A percentile compares a stretch with the other conserved stretches of the same genome.
These are phyloP conservation scores for Orgyia antiqua DNA, from an alignment of 2,888 invertebrate genomes.

Conservation along the genomic window DNA sequence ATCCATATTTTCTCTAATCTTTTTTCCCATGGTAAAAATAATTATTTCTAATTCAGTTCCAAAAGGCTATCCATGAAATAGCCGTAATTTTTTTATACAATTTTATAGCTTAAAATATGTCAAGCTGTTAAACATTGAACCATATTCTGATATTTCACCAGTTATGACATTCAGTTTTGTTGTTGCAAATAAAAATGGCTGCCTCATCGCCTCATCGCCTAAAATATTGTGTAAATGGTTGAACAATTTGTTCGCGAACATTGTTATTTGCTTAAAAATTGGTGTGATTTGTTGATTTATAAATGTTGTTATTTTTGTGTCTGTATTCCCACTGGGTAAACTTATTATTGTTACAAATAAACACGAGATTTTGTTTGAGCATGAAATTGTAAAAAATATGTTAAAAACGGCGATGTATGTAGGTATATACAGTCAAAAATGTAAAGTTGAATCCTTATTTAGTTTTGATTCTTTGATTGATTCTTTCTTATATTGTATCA, in stretches of 20 bases:
- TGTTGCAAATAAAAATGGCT: slow-evolving; percentile 1
- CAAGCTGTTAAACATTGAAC: too few species aligned
- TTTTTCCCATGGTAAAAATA: too few species aligned
- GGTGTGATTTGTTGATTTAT: background rate
- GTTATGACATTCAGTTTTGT: background rate
- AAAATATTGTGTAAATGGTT: slow-evolving; percentile 10
- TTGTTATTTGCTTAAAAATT: slow-evolving; percentile 13
- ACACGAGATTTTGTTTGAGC: background rate
- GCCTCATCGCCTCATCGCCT: slow-evolving; percentile 8
- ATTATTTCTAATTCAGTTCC: too few species aligned
- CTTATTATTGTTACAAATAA: background rate
- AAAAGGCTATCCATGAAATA: too few species aligned
- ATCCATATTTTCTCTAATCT: too few species aligned
- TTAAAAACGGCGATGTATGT: too few species aligned
- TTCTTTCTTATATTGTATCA: too few species aligned
- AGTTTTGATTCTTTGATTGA: too few species aligned
- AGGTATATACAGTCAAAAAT: too few species aligned
- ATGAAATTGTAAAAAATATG: background rate
- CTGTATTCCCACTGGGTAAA: background rate
- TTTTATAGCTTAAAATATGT: too few species aligned
- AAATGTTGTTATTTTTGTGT: slow-evolving; percentile 1
- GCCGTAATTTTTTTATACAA: too few species aligned
- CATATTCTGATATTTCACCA: background rate
- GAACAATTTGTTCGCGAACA: slow-evolving; percentile 8
- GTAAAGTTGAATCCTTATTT: too few species aligned